These are phyloP conservation scores for Drosophila murphyi DNA, from an alignment of 1,140 invertebrate species.

Conservation along the genomic window DNA sequence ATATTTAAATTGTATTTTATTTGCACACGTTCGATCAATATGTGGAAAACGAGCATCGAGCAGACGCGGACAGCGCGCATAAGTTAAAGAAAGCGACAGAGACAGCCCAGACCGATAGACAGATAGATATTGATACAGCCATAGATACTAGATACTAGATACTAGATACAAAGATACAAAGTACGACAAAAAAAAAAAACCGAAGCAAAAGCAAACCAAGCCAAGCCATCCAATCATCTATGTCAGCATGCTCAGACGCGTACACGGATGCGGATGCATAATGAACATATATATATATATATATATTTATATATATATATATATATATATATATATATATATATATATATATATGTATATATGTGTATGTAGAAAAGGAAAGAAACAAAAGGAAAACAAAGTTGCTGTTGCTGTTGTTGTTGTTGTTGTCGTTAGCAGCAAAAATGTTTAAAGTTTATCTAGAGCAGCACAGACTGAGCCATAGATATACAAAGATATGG, in stretches of 20 bases:
- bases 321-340: constrained; percentile 44
- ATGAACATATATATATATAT: constrained; percentile 50
- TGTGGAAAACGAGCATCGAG: constrained; percentile 58
- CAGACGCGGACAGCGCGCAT: constrained; percentile 17
- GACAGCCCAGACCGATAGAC: background rate
- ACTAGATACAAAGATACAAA: background rate
- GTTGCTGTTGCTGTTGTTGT: background rate
- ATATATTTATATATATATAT: background rate
- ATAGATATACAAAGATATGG: constrained; percentile 36
- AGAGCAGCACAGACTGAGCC: constrained; percentile 39
- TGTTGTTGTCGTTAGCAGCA: constrained; percentile 22
- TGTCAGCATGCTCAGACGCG: background rate
- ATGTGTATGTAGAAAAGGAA: background rate
- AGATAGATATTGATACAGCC: background rate
- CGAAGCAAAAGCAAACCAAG: constrained; percentile 8
- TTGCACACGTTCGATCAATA: constrained; percentile 83
- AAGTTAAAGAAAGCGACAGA: constrained; percentile 50
- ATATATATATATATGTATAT: constrained; percentile 20
- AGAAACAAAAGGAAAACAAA: background rate
- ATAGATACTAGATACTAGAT: constrained; percentile 7
- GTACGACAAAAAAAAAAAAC: no score
- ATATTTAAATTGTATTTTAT: constrained; percentile 84
- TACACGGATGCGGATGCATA: constrained; percentile 69
- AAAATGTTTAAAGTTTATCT: constrained; percentile 58
- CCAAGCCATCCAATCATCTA: constrained; percentile 7